Percentiles rank a stretch among this genome's conserved stretches.
Evolutionary conservation across 37 sponge, comb jelly and placozoan species (phyloP).

Genomic region (Haliclona indistincta): DNA sequence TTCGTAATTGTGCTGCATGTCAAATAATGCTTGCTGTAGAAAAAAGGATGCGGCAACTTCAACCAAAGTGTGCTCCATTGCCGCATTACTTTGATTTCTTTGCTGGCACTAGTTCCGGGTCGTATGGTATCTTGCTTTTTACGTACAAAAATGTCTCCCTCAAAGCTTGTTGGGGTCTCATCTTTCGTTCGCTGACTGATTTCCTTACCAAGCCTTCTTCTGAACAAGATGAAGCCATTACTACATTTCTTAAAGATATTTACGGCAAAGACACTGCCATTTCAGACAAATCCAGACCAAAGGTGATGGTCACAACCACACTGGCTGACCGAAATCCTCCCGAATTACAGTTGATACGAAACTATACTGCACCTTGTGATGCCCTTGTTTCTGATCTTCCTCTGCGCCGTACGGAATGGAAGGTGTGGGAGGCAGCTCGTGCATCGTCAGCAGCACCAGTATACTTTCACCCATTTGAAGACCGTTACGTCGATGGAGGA

Average conservation of each 20-base stretch:
- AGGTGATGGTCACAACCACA: constrained; percentile 36
- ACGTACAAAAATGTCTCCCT: constrained; percentile 1
- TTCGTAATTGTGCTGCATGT: constrained; percentile 27
- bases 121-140: constrained; percentile 9
- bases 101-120: constrained; percentile 71
- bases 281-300: constrained; percentile 14
- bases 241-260: constrained; percentile 17
- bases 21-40: constrained; percentile 50
- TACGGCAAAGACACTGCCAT: constrained; percentile 23
- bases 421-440: constrained; percentile 58
- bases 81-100: constrained; percentile 55
- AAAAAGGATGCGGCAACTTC: constrained; percentile 14
- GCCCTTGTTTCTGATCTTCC: constrained; percentile 9
- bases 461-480: constrained; percentile 44
- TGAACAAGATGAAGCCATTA: not conserved
- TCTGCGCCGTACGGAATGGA: too few species aligned
- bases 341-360: constrained; percentile 37
- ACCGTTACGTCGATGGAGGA: constrained; percentile 59
- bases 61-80: constrained; percentile 11
- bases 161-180: constrained; percentile 6
- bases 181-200: constrained; percentile 14
- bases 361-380: constrained; percentile 36
- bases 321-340: constrained; percentile 39
- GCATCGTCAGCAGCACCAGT: constrained; percentile 58
- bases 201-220: constrained; percentile 25